Conservation (phyloP, 2,888 invertebrate species). For the Meta bourneti region DNA sequence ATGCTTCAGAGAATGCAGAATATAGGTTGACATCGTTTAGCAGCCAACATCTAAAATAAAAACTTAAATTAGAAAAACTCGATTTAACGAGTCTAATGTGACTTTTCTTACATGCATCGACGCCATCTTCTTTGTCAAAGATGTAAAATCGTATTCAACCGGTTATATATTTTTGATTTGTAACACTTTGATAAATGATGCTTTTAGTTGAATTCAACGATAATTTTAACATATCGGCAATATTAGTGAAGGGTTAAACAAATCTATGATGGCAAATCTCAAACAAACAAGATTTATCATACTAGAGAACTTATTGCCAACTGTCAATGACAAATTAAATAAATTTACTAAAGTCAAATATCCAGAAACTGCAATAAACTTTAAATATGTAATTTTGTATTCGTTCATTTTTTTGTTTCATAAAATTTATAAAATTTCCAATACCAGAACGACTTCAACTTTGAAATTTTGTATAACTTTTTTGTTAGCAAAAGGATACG, state of each 20-base stretch:
- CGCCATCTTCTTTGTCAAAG: constrained; percentile 79
- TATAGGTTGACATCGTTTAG: too few species aligned
- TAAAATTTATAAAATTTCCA: too few species aligned
- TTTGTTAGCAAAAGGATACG: neutral
- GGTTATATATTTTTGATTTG: neutral
- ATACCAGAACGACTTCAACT: neutral
- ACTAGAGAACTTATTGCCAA: constrained; percentile 10
- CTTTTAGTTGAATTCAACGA: neutral
- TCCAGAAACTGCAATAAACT: too few species aligned
- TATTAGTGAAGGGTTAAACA: neutral
- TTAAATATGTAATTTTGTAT: too few species aligned
- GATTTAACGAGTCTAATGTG: neutral
- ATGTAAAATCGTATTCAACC: neutral
- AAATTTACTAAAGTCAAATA: too few species aligned
- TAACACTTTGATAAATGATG: too few species aligned
- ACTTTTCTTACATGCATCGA: constrained; percentile 80
- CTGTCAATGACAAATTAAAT: neutral
- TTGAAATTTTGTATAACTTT: neutral
- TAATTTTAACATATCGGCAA: constrained; percentile 33
- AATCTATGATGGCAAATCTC: neutral
- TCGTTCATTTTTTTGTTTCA: too few species aligned
- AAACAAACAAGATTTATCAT: constrained; percentile 38
- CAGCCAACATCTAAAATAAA: neutral
- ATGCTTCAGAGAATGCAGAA: too few species aligned
- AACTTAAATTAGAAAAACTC: neutral